Evolutionary conservation across 2,797 vertebrate genomes (phyloP), one percentile per base, ranked within the genome.

Genomic region (Dryobates pubescens): DNA sequence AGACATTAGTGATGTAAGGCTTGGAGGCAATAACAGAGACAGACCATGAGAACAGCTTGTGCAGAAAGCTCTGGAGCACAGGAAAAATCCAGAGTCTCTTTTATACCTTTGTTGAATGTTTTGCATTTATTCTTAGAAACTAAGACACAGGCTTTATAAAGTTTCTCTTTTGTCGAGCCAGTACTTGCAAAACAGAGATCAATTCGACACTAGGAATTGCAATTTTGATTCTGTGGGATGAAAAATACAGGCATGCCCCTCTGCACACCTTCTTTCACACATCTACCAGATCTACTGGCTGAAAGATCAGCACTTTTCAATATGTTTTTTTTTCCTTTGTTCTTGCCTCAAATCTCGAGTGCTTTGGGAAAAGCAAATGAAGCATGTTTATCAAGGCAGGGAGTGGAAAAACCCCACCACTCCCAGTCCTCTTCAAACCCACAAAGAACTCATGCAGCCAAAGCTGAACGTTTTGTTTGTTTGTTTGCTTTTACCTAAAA

Each of bases 401-500:
- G 8, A 69, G 29, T n/a, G 51, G 51, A 19, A 57, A 79, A 82
- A 71, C 75, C 5, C 13, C 2, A 10, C 32, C n/a, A 18, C n/a
- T 73, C 29, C 65, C 26, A 15, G 76, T 80, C 56, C 23, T 79
- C 61, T 61, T 85, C 67, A 88, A 90, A 94, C 67, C 79, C 89
- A 89, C 73, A 54, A 41, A 70, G 30, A 72, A 51, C 84, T 32
- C 58, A 80, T 0, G 13, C 49, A 81, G 76, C 56, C 38, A 75
- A 67, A 86, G 67, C n/a, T 6, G 23, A 65, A 41, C 45, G 16
- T 24, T 82, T 73, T 76, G 57, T 94, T 94, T 95, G 65, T 91
- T 95, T 94, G 70, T 86, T 96, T 93, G 82, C 10, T 92, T 91
- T 78, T 70, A 79, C 67, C 63, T 89, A 88, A 94, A 90, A 95